These are phyloP conservation scores for Apostichopus leukothele DNA, from an alignment of 53 echinoderm and acorn worm genomes.

Conservation along the genomic window DNA sequence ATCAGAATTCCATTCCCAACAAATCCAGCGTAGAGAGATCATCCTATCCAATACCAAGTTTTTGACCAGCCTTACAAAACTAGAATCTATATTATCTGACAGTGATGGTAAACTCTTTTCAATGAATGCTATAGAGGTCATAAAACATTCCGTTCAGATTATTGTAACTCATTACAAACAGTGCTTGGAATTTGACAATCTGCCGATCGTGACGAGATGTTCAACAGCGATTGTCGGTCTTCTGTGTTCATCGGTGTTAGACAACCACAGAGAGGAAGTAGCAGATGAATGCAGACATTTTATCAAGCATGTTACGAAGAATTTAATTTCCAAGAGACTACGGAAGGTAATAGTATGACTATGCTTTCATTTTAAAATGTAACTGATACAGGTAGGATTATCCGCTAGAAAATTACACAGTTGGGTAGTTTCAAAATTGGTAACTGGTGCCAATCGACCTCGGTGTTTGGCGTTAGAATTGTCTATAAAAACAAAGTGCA, in stretches of 20 bases:
- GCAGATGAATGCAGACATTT: constrained; percentile 4
- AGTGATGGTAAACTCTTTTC: background rate
- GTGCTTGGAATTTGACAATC: background rate
- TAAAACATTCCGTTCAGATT: background rate
- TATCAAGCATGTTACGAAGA: constrained; percentile 24
- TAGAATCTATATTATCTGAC: constrained; percentile 40
- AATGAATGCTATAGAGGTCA: background rate
- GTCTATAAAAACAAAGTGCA: too few species aligned
- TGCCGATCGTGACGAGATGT: background rate
- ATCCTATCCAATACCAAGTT: constrained; percentile 48
- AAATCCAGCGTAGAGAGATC: background rate
- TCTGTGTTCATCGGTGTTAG: background rate
- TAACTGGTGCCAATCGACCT: too few species aligned
- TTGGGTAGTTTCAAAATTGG: too few species aligned
- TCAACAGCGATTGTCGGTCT: background rate
- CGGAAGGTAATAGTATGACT: background rate
- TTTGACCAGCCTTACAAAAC: constrained; percentile 48
- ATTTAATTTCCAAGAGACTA: background rate
- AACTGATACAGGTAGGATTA: too few species aligned
- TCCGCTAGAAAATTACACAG: too few species aligned
- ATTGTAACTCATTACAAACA: constrained; percentile 15
- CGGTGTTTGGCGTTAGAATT: too few species aligned
- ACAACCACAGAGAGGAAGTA: constrained; percentile 24
- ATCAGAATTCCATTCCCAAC: constrained; percentile 3
- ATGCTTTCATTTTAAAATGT: too few species aligned